Conservation (phyloP, 92 coral and sea anemone genomes). For the Phenganax marumi region DNA sequence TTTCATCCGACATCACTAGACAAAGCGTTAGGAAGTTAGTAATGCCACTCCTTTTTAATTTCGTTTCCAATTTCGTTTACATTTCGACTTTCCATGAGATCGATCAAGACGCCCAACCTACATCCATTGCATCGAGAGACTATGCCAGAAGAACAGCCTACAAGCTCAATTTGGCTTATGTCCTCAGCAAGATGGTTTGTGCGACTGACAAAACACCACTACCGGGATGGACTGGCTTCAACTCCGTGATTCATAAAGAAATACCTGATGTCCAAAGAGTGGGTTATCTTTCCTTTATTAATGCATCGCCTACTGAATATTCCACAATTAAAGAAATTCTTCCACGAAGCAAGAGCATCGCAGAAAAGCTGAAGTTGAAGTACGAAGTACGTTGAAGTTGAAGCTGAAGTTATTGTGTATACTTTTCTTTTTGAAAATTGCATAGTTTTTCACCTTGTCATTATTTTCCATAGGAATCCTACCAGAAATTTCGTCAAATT, state of each 20-base stretch:
- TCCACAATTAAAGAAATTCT: constrained; percentile 42
- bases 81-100: constrained; percentile 30
- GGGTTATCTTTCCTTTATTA: constrained; percentile 48
- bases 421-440: not conserved
- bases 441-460: not conserved
- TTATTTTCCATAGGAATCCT: not conserved
- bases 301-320: constrained; percentile 45
- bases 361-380: constrained; percentile 31
- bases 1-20: constrained; percentile 16
- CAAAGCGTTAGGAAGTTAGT: constrained; percentile 51
- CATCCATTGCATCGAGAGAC: constrained; percentile 11
- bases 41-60: constrained; percentile 48
- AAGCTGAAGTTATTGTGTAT: not conserved
- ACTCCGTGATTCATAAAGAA: constrained; percentile 22
- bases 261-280: constrained; percentile 42
- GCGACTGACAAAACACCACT: not conserved
- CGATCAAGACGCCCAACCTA: not conserved
- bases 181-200: constrained; percentile 6
- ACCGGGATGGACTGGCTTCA: constrained; percentile 47
- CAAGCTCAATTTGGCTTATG: constrained; percentile 40
- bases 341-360: constrained; percentile 31
- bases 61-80: constrained; percentile 32
- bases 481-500: not conserved
- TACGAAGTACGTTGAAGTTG: too few species aligned
- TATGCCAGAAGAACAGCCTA: constrained; percentile 28